Conservation (phyloP, 2,113 vertebrate species). For the Anolis sagrei region DNA sequence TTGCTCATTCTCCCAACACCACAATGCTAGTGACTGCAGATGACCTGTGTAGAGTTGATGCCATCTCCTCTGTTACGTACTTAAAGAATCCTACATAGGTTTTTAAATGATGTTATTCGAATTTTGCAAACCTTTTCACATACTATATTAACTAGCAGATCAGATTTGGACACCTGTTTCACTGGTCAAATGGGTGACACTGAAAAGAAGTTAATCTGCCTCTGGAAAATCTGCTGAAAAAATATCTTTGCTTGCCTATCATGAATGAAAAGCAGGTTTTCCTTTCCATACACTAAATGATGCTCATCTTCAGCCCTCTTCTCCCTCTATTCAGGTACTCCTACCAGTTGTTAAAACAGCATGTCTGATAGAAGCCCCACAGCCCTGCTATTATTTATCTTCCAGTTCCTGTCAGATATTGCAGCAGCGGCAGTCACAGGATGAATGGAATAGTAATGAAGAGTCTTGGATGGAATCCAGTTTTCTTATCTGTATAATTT, state of each 20-base stretch:
- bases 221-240: neutral
- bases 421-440: neutral
- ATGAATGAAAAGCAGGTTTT: too few species aligned
- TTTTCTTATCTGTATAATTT: constrained; percentile 31
- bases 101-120: neutral
- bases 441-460: constrained; percentile 33
- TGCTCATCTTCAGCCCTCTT: neutral
- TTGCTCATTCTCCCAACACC: neutral
- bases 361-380: neutral
- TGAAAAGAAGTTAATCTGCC: neutral
- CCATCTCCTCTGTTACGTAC: neutral
- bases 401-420: constrained; percentile 11
- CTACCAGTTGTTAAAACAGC: neutral
- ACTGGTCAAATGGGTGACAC: neutral
- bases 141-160: neutral
- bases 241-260: neutral
- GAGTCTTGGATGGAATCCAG: constrained; percentile 13
- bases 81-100: neutral
- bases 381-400: constrained; percentile 13
- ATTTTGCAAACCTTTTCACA: neutral
- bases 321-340: neutral
- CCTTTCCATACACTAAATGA: too few species aligned
- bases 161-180: neutral
- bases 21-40: neutral
- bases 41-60: neutral